phyloP scores from a whole-genome alignment of 2,888 invertebrate genomes.

The Lapara coniferarum region DNA sequence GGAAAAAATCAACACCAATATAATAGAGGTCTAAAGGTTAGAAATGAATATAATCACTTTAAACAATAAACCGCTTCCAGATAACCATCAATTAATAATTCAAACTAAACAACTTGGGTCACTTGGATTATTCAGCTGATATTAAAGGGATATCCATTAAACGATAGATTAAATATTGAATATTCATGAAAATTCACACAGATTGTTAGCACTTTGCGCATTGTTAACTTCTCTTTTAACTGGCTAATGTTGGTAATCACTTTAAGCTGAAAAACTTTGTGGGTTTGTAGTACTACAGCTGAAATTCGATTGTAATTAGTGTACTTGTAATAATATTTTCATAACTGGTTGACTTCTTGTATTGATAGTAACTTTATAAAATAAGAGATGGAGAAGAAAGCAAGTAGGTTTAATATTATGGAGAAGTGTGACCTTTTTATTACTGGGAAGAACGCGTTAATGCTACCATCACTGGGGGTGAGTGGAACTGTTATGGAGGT shows the following conservation, averaged over 20 bases:
- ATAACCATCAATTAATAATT: constrained; percentile 25
- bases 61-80: background rate
- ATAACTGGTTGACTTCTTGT: too few relatives aligned
- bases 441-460: too few relatives aligned
- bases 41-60: background rate
- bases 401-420: too few relatives aligned
- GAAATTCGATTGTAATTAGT: too few relatives aligned
- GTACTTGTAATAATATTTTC: too few relatives aligned
- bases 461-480: too few relatives aligned
- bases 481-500: too few relatives aligned
- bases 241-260: constrained; percentile 11
- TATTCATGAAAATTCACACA: constrained; percentile 32
- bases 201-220: constrained; percentile 20
- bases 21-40: background rate
- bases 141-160: constrained; percentile 28
- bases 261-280: background rate
- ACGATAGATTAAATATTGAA: constrained; percentile 31
- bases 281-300: background rate
- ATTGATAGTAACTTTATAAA: too few relatives aligned
- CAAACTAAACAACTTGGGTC: constrained; percentile 25
- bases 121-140: constrained; percentile 22
- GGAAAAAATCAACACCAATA: background rate
- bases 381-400: too few relatives aligned
- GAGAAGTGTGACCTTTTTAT: too few relatives aligned
- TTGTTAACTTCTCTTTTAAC: constrained; percentile 26